Evolutionary conservation across 2,888 invertebrate genomes (phyloP).

Genomic region (Thereva unica): DNA sequence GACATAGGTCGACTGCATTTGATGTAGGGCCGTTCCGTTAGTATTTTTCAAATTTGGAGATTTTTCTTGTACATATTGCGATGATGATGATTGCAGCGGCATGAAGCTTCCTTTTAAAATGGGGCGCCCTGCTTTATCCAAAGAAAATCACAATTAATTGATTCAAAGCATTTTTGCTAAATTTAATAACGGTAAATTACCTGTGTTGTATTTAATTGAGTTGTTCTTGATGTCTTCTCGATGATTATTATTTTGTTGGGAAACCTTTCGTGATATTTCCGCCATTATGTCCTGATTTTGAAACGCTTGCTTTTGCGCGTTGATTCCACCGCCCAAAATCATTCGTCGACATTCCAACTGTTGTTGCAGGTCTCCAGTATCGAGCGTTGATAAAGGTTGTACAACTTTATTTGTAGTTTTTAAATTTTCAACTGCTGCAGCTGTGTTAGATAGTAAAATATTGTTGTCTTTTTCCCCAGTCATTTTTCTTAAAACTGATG

Average conservation of each 20-base stretch:
- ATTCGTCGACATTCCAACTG: slow-evolving; percentile 46
- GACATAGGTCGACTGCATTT: slow-evolving; percentile 17
- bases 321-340: slow-evolving; percentile 51
- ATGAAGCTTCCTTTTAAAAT: slow-evolving; percentile 53
- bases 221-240: slow-evolving; percentile 43
- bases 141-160: slow-evolving; percentile 11
- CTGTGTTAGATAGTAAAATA: slow-evolving; percentile 39
- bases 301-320: slow-evolving; percentile 43
- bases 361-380: slow-evolving; percentile 41
- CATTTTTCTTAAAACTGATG: slow-evolving; percentile 92
- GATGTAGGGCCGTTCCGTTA: background rate
- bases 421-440: slow-evolving; percentile 27
- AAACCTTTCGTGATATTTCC: slow-evolving; percentile 43
- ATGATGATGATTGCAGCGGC: slow-evolving; percentile 40
- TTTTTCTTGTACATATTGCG: slow-evolving; percentile 24
- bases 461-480: slow-evolving; percentile 81
- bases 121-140: slow-evolving; percentile 50
- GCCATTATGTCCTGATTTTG: slow-evolving; percentile 46
- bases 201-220: slow-evolving; percentile 40
- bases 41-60: too few species aligned
- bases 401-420: slow-evolving; percentile 29
- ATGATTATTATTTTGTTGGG: slow-evolving; percentile 36
- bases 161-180: background rate
- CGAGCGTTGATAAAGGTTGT: slow-evolving; percentile 25
- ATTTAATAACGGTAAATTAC: background rate